Evolutionary conservation across 2,113 vertebrate genomes (phyloP).

Genomic region (Cynoglossus semilaevis): DNA sequence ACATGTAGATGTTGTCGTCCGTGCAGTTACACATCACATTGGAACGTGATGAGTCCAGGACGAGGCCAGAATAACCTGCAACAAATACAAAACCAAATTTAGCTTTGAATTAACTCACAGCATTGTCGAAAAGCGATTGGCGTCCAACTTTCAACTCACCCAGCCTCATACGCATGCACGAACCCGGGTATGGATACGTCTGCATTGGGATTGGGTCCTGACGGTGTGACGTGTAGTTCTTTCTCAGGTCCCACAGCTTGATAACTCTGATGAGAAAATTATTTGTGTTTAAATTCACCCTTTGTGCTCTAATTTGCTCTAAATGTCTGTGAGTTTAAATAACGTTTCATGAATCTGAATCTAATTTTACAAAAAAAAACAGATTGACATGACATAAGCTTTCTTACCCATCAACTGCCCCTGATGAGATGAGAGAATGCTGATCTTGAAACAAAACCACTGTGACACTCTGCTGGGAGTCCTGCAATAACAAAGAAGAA

Average conservation of each 20-base stretch:
- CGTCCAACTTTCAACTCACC: slow-evolving; percentile 78
- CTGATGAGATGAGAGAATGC: slow-evolving; percentile 90
- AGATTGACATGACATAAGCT: background rate
- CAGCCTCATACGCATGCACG: slow-evolving; percentile 83
- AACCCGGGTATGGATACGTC: slow-evolving; percentile 87
- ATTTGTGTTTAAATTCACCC: no score
- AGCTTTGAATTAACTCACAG: background rate
- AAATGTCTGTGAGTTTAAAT: no score
- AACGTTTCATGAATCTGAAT: no score
- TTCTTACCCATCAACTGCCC: slow-evolving; percentile 94
- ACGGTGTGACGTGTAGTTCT: slow-evolving; percentile 82
- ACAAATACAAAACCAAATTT: slow-evolving; percentile 5
- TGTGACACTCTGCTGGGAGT: slow-evolving; percentile 94
- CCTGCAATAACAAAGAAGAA: slow-evolving; percentile 69
- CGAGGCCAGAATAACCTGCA: slow-evolving; percentile 92
- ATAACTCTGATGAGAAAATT: slow-evolving; percentile 78
- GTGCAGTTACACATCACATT: slow-evolving; percentile 92
- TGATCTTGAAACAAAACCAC: slow-evolving; percentile 93
- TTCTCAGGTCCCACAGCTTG: slow-evolving; percentile 96
- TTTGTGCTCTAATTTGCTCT: no score
- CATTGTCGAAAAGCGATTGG: no score
- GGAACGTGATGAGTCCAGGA: slow-evolving; percentile 86
- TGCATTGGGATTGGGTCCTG: slow-evolving; percentile 85
- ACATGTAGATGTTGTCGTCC: slow-evolving; percentile 95
- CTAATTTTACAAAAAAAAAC: no score